Conservation (phyloP, 2,113 vertebrate genomes). For the Brachyistius frenatus region DNA sequence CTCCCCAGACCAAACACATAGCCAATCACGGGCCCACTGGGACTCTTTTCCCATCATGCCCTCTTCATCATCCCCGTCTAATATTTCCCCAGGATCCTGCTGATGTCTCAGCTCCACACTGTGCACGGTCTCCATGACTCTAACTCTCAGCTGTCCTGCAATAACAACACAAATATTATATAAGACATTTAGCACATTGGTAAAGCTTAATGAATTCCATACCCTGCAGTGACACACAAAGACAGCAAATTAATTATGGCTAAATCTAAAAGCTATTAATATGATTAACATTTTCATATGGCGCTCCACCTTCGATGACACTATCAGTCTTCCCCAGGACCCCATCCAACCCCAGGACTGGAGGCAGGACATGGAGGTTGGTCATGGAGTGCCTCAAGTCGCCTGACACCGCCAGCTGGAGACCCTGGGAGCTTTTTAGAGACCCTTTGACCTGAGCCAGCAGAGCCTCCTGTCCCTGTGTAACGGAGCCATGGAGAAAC, state of each 20-base stretch:
- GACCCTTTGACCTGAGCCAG: constrained; percentile 74
- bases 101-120: constrained; percentile 82
- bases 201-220: neutral
- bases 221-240: neutral
- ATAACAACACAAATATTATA: neutral
- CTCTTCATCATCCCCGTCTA: constrained; percentile 53
- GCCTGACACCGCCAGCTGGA: constrained; percentile 78
- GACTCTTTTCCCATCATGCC: constrained; percentile 35
- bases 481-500: constrained; percentile 77
- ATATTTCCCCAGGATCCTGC: constrained; percentile 21
- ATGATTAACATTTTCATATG: neutral
- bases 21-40: constrained; percentile 54
- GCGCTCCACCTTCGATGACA: constrained; percentile 79
- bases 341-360: constrained; percentile 76
- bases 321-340: constrained; percentile 75
- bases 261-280: no score
- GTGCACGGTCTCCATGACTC: constrained; percentile 74
- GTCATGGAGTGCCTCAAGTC: constrained; percentile 81
- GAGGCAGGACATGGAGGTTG: constrained; percentile 75
- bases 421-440: constrained; percentile 63
- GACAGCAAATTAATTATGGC: no score
- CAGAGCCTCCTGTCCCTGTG: constrained; percentile 69
- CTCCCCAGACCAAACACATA: constrained; percentile 69
- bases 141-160: constrained; percentile 85
- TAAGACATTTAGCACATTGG: no score